These are phyloP conservation scores for Diadophis punctatus DNA, from an alignment of 2,113 vertebrate species.

Conservation along the genomic window DNA sequence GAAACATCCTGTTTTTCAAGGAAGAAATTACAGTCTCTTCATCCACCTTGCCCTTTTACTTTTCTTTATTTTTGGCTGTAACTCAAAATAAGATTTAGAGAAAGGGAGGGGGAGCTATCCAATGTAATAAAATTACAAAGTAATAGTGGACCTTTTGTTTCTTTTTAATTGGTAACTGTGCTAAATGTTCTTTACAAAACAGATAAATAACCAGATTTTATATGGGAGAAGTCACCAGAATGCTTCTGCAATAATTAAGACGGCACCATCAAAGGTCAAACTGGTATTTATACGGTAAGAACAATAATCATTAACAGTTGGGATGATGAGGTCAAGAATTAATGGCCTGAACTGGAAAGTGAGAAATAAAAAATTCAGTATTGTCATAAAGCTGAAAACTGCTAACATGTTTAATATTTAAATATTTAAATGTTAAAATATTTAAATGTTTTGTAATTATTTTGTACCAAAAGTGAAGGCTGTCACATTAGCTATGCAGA, in stretches of 20 bases:
- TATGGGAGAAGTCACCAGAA: constrained; percentile 97
- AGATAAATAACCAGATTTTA: constrained; percentile 93
- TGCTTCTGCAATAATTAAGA: constrained; percentile 95
- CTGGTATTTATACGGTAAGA: constrained; percentile 91
- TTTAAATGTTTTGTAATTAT: background rate
- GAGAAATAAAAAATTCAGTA: background rate
- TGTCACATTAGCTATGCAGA: background rate
- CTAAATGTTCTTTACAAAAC: constrained; percentile 13
- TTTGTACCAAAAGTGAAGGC: background rate
- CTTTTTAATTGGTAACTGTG: constrained; percentile 15
- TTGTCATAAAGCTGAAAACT: background rate
- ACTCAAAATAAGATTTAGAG: background rate
- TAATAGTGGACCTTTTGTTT: background rate
- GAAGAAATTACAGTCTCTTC: background rate
- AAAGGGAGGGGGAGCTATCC: background rate
- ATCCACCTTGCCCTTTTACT: background rate
- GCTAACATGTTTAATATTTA: background rate
- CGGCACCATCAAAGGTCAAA: constrained; percentile 83
- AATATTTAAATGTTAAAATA: background rate
- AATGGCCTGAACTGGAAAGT: background rate
- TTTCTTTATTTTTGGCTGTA: background rate
- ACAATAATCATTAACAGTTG: background rate
- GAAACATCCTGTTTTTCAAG: background rate
- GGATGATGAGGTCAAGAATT: background rate
- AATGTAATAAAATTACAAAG: background rate